These are phyloP conservation scores for Megaustenia siamemsis DNA, from an alignment of 2,888 invertebrate species.

Conservation along the genomic window DNA sequence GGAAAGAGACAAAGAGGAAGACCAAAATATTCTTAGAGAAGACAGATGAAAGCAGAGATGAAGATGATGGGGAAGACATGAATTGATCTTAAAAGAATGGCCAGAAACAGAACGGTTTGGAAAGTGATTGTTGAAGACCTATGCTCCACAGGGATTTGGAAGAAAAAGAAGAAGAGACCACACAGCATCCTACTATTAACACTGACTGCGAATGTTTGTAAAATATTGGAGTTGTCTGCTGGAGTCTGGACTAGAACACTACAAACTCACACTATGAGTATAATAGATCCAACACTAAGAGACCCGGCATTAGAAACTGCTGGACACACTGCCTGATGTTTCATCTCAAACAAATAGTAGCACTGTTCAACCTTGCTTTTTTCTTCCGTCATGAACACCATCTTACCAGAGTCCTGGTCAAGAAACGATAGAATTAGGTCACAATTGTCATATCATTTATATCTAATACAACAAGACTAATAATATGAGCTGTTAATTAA, in stretches of 20 bases:
- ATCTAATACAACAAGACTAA: not conserved
- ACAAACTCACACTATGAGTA: constrained; percentile 78
- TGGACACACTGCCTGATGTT: constrained; percentile 58
- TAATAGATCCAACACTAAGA: constrained; percentile 76
- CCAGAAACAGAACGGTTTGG: too few relatives aligned
- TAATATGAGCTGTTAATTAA: not conserved
- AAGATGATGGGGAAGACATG: too few relatives aligned
- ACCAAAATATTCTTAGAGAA: too few relatives aligned
- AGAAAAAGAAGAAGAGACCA: too few relatives aligned
- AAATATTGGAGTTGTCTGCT: too few relatives aligned
- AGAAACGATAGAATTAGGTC: not conserved
- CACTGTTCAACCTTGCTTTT: constrained; percentile 67
- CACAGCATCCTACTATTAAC: too few relatives aligned
- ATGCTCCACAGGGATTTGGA: too few relatives aligned
- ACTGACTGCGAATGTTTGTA: too few relatives aligned
- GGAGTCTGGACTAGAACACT: not conserved
- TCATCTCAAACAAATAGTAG: constrained; percentile 79
- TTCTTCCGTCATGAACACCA: constrained; percentile 74
- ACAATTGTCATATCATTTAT: not conserved
- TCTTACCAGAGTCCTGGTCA: constrained; percentile 50
- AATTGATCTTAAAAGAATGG: too few relatives aligned
- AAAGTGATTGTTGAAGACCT: too few relatives aligned
- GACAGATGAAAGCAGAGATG: too few relatives aligned
- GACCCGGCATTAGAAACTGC: constrained; percentile 40
- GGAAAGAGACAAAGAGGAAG: too few relatives aligned